Evolutionary conservation across 2,113 vertebrate species (phyloP), one percentile per base, ranked within the genome.

Genomic region (Myodes glareolus): DNA sequence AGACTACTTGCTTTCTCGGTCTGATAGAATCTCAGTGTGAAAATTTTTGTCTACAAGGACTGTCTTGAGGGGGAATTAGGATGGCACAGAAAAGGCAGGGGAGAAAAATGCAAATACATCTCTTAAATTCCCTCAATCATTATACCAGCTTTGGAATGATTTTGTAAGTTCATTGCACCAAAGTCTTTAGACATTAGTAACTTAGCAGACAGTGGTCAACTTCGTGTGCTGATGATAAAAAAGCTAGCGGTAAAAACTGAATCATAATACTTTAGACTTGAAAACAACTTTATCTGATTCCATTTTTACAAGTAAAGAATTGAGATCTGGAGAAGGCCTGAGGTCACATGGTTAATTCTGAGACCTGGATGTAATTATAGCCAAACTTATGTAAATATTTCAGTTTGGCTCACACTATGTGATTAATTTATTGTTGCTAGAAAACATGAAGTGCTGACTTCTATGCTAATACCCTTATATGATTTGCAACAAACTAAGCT

Each of bases 1-100:
- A 95, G 91, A 84, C 25, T 47, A 94, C 47, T 72, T 95, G 93
- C 55, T 92, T 96, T 95, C 80, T 92, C 45, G 27, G 8, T 92
- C 67, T 94, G 63, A 80, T 94, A 92, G 55, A 97, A 96, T 96
- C 42, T 85, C 76, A 77, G 7, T 95, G 33, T 93, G 86, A 95
- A 77, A 77, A 61, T 92, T 95, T 96, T 95, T 86, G 91, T 96
- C 73, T 94, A 92, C 13, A 94, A 68, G 39, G 16, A 92, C 61
- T 90, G 2, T 94, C 23, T 12, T 5, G 10, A 27, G 45, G 42
- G 63, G 27, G 61, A 89, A 27, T 77, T 39, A 87, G 27, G 3
- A 2, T 93, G 42, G 8, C 50, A 88, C 55, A 55, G 89, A 94
- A 88, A 80, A 96, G 2, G 19, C 84, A 92, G 68, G 5, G 86